These are phyloP conservation scores for Pogonomyrmex californicus DNA, from an alignment of 1,140 invertebrate species.

Conservation along the genomic window DNA sequence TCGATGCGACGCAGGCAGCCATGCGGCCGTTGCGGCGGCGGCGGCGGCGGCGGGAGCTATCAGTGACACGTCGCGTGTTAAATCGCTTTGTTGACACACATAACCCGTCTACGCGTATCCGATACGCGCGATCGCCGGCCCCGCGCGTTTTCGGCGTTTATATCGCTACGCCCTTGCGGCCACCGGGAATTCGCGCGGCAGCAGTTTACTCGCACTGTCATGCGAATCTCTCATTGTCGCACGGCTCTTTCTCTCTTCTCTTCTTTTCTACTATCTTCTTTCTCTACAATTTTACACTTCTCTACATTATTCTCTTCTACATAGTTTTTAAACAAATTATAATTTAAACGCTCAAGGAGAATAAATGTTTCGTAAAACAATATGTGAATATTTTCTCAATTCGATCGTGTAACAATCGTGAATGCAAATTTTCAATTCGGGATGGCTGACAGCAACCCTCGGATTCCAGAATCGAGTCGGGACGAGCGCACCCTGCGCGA, in stretches of 20 bases:
- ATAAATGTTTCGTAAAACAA: not conserved
- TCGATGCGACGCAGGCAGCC: conserved; percentile 72
- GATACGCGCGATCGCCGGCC: conserved; percentile 75
- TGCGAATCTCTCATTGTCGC: not conserved
- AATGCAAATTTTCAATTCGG: conserved; percentile 67
- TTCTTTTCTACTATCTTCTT: not conserved
- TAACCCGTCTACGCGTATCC: conserved; percentile 82
- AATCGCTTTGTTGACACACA: conserved; percentile 85
- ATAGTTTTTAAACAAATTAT: not conserved
- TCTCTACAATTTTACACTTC: not conserved
- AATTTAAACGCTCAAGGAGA: not conserved
- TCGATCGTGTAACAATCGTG: not conserved
- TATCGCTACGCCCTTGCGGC: conserved; percentile 59
- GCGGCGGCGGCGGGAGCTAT: conserved; percentile 78
- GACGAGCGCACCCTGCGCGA: conserved; percentile 40
- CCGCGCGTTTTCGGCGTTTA: conserved; percentile 49
- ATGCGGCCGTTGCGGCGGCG: conserved; percentile 68
- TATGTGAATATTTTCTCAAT: not conserved
- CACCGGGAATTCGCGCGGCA: conserved; percentile 58
- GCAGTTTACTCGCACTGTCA: conserved; percentile 30
- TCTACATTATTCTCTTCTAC: not conserved
- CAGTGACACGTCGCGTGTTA: conserved; percentile 83
- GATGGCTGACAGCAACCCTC: conserved; percentile 50
- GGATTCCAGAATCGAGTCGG: conserved; percentile 37
- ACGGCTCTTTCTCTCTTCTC: not conserved